phyloP scores from a whole-genome alignment of 2,797 vertebrate genomes.

The Notolabrus celidotus region DNA sequence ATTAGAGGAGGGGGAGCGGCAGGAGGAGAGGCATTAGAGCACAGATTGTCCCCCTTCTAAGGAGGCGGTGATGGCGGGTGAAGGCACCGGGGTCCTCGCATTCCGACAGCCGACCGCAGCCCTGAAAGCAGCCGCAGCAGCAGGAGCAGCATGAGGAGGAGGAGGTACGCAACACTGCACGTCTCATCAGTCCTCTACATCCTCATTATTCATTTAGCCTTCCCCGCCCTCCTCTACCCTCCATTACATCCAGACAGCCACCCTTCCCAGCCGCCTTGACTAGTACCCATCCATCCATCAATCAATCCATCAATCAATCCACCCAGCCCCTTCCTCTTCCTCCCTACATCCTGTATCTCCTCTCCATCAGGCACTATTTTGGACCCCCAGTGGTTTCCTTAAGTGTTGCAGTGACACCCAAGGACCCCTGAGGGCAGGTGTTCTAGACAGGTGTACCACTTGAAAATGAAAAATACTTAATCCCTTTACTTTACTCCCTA shows the following conservation, averaged over 20 bases:
- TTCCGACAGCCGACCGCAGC: conserved; percentile 66
- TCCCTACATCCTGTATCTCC: conserved; percentile 28
- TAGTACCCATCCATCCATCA: conserved; percentile 24
- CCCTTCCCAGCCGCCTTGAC: conserved; percentile 38
- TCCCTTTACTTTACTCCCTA: background rate
- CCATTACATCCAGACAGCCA: conserved; percentile 57
- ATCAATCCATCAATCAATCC: conserved; percentile 24
- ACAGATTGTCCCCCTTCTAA: conserved; percentile 55
- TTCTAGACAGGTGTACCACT: background rate
- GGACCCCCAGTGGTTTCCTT: conserved; percentile 9
- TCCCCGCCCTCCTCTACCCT: conserved; percentile 54
- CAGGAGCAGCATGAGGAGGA: conserved; percentile 51
- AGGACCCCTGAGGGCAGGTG: background rate
- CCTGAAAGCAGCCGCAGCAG: conserved; percentile 52
- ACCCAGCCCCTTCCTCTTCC: conserved; percentile 12
- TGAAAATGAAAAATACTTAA: background rate
- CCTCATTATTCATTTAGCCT: conserved; percentile 78
- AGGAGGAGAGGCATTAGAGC: conserved; percentile 25
- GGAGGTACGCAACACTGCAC: conserved; percentile 68
- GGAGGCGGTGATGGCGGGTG: conserved; percentile 87
- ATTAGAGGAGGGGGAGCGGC: conserved; percentile 29
- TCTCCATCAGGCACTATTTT: conserved; percentile 34
- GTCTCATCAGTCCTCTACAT: conserved; percentile 58
- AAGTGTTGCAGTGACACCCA: conserved; percentile 32
- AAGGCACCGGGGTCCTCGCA: conserved; percentile 71